Base-by-base conservation (phyloP, 2,797 vertebrate species). In the Enteromius paludinosus region DNA sequence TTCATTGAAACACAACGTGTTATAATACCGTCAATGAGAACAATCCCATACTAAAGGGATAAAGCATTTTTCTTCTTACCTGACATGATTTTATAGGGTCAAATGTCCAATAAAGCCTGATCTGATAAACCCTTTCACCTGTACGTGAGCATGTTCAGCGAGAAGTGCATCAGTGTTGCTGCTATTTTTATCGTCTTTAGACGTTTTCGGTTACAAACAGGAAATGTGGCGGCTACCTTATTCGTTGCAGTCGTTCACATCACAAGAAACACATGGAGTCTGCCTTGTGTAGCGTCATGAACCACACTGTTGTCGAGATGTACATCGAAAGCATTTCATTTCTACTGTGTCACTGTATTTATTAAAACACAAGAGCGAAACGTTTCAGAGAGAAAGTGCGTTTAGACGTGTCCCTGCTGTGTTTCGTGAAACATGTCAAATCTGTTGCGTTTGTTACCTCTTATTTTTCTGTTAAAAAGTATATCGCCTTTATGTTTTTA, bases 141-240 rank as follows among this genome's bases (percentile, higher is more conserved):
- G 17, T 65, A 43, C 30, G 49, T 65, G 66, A 38, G 23, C 70
- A 79, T 59, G 76, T 62, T 82, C 65, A 73, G 49, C 52, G 15
- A 56, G 61, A 64, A 82, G 75, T 85, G 86, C 82, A 65, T 52
- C 41, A 69, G 75, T 76, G 35, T 70, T 78, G 81, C 68, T 83
- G 93, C 90, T 94, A 93, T 93, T 93, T 94, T 93, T 94, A 91
- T 89, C 64, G 71, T 86, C 86, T 82, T 59, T 61, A 87, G 87
- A 91, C 86, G 92, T 89, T 90, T 92, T 92, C 94, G 90, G 93
- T 95, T 94, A 92, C 91, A 94, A 94, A 94, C 95, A 95, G 95
- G 95, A 95, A 95, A 83, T 87, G 84, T 84, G 79, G 85, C 73
- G 49, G 71, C 92, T 92, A 92, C 91, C 91, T 93, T 91, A 90